Conservation (phyloP, 2,888 invertebrate genomes). For the Agonopterix heracliana region DNA sequence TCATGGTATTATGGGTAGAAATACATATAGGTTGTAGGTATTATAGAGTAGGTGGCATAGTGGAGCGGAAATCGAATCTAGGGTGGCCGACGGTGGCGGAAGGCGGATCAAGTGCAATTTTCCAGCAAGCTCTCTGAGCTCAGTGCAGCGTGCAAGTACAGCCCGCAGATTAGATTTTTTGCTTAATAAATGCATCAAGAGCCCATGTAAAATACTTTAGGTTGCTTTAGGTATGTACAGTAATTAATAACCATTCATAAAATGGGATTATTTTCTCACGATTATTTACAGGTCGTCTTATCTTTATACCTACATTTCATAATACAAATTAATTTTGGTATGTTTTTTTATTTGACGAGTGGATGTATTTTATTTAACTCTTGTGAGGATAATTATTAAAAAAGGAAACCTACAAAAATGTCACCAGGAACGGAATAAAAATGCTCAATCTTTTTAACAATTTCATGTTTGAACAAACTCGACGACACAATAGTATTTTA, state of each 20-base stretch:
- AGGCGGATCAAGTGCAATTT: constrained; percentile 58
- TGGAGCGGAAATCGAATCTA: constrained; percentile 46
- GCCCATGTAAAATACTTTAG: too few relatives aligned
- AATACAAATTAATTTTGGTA: not conserved
- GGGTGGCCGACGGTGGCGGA: constrained; percentile 31
- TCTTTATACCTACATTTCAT: too few relatives aligned
- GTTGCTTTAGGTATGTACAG: too few relatives aligned
- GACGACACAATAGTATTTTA: constrained; percentile 3
- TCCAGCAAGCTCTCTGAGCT: constrained; percentile 36
- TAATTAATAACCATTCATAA: too few relatives aligned
- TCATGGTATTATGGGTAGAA: constrained; percentile 13
- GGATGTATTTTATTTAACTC: not conserved
- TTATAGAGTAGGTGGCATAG: constrained; percentile 9
- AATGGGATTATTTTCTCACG: too few relatives aligned
- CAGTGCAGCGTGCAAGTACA: constrained; percentile 1
- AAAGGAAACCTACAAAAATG: too few relatives aligned
- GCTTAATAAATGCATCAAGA: too few relatives aligned
- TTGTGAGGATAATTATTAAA: not conserved
- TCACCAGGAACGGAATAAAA: too few relatives aligned
- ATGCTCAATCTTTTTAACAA: too few relatives aligned
- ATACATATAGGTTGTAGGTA: not conserved
- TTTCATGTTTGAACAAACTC: not conserved
- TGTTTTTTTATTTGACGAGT: not conserved
- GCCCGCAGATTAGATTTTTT: too few relatives aligned
- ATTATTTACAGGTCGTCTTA: too few relatives aligned